Conservation (phyloP, 2,797 vertebrate genomes). For the Staurois parvus region DNA sequence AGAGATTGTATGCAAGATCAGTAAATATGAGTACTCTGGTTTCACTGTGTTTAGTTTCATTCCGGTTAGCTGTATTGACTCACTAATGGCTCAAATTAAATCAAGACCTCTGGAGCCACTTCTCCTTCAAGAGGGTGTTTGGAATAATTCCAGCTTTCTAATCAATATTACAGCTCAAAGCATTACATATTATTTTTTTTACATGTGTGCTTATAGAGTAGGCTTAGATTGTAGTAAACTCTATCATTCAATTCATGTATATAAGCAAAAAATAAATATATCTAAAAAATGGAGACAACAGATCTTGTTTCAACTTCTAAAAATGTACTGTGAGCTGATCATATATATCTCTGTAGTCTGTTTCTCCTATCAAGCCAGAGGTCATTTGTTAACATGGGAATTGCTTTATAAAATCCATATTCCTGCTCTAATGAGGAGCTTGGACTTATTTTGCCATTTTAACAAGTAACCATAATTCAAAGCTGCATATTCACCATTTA, state of each 20-base stretch:
- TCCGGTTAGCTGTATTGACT: constrained; percentile 62
- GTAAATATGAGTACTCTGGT: constrained; percentile 53
- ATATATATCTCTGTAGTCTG: constrained; percentile 18
- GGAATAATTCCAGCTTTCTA: constrained; percentile 45
- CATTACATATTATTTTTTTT: constrained; percentile 31
- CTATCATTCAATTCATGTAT: constrained; percentile 4
- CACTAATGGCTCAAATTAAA: constrained; percentile 61
- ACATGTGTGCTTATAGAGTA: constrained; percentile 46
- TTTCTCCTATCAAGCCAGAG: constrained; percentile 32
- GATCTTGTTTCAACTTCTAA: not conserved
- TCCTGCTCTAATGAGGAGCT: constrained; percentile 45
- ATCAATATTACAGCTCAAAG: constrained; percentile 53
- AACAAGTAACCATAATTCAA: constrained; percentile 42
- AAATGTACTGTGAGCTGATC: not conserved
- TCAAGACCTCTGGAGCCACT: constrained; percentile 62
- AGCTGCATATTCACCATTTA: constrained; percentile 37
- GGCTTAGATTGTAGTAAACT: constrained; percentile 22
- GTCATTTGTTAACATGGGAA: constrained; percentile 50
- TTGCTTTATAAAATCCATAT: constrained; percentile 51
- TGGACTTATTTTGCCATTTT: constrained; percentile 34
- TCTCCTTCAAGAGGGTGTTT: constrained; percentile 57
- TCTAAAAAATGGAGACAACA: constrained; percentile 7
- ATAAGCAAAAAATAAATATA: not conserved
- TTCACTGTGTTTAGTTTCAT: constrained; percentile 56
- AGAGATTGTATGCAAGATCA: constrained; percentile 45